Evolutionary conservation across 2,113 vertebrate species (phyloP).

Genomic region (Tretioscincus oriximinensis): DNA sequence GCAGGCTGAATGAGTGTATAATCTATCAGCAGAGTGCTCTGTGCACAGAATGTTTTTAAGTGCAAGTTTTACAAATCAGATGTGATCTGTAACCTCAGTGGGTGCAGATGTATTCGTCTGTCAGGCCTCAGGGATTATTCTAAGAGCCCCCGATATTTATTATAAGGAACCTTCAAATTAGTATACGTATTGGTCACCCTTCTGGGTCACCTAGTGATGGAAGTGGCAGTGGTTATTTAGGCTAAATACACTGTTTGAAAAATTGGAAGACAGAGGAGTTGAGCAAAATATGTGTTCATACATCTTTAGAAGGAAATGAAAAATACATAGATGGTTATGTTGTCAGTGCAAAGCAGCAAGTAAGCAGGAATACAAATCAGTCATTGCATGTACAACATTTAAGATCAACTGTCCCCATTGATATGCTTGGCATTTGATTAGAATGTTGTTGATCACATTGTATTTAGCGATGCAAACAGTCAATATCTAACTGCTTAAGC

Average conservation of each 20-base stretch:
- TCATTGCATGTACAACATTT: neutral
- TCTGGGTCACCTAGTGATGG: neutral
- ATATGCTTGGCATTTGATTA: neutral
- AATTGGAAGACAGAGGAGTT: too few relatives aligned
- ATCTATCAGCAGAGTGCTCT: too few relatives aligned
- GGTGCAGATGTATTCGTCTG: too few relatives aligned
- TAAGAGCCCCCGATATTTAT: too few relatives aligned
- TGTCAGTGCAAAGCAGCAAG: neutral
- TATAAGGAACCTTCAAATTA: too few relatives aligned
- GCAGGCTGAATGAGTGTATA: too few relatives aligned
- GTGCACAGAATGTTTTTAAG: too few relatives aligned
- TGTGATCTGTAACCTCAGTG: too few relatives aligned
- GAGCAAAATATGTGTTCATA: neutral
- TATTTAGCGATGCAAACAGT: neutral
- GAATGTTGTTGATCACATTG: constrained; percentile 11
- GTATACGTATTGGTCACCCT: neutral
- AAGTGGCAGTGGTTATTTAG: neutral
- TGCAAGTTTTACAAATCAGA: too few relatives aligned
- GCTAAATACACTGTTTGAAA: too few relatives aligned
- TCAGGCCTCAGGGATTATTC: too few relatives aligned
- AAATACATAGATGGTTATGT: neutral
- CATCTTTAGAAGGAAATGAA: neutral
- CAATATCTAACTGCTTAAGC: neutral
- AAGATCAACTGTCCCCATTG: neutral
- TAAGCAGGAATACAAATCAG: constrained; percentile 2